A percentile compares a stretch with the other conserved stretches of the same genome.
Evolutionary conservation across 2,888 invertebrate species (phyloP).

Genomic region (Diaphora mendica): DNA sequence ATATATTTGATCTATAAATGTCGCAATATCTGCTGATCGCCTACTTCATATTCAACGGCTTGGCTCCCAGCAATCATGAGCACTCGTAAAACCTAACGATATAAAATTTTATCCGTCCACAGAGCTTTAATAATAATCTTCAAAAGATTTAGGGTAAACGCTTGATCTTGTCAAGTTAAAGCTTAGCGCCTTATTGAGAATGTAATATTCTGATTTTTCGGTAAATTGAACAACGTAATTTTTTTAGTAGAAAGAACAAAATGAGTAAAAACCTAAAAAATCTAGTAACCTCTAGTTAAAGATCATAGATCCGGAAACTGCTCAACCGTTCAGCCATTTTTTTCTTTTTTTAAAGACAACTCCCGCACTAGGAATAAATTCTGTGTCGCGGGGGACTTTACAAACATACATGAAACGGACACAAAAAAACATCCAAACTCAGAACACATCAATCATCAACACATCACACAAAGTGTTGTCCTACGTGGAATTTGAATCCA

Average conservation of each 20-base stretch:
- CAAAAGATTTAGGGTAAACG: slow-evolving; percentile 50
- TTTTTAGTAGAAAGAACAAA: not conserved
- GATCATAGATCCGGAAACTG: no score
- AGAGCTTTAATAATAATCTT: slow-evolving; percentile 59
- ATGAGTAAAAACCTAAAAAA: not conserved
- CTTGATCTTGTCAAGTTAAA: slow-evolving; percentile 52
- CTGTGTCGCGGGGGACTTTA: no score
- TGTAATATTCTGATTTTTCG: slow-evolving; percentile 36
- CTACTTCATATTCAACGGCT: slow-evolving; percentile 51
- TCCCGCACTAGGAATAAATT: no score
- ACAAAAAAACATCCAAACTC: no score
- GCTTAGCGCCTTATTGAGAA: slow-evolving; percentile 51
- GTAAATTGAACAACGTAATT: slow-evolving; percentile 19
- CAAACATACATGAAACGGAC: no score
- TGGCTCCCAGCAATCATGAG: slow-evolving; percentile 56
- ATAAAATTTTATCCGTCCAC: slow-evolving; percentile 58
- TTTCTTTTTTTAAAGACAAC: no score
- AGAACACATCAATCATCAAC: no score
- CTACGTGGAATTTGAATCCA: no score
- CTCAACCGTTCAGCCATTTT: no score
- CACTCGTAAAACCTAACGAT: slow-evolving; percentile 63
- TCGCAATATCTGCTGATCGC: slow-evolving; percentile 45
- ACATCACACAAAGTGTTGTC: no score
- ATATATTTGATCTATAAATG: slow-evolving; percentile 39
- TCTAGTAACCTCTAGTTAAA: no score